These are phyloP conservation scores for Eleutherodactylus coqui DNA, from an alignment of 2,797 vertebrate species.

Conservation along the genomic window DNA sequence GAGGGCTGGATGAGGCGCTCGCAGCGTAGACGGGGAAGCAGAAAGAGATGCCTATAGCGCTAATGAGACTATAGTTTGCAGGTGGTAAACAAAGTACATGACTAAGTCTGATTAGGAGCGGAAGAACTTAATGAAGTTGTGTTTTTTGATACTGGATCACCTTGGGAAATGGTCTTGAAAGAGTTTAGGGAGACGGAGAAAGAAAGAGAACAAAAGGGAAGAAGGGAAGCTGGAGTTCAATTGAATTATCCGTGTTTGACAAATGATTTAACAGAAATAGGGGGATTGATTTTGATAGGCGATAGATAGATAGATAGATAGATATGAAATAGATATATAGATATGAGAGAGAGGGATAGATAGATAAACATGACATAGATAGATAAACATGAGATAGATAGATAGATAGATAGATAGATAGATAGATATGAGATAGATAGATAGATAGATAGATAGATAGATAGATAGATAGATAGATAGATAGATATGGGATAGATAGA, in stretches of 20 bases:
- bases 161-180: not conserved
- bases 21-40: not conserved
- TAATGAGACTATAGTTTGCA: slow-evolving; percentile 37
- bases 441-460: not conserved
- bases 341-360: not conserved
- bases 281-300: not conserved
- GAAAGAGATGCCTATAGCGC: slow-evolving; percentile 18
- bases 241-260: not conserved
- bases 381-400: not conserved
- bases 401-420: not conserved
- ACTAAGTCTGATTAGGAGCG: not conserved
- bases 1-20: not conserved
- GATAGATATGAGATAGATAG: not conserved
- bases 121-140: not conserved
- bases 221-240: not conserved
- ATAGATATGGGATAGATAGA: not conserved
- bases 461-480: not conserved
- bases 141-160: not conserved
- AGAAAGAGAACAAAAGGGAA: not conserved
- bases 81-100: slow-evolving; percentile 11
- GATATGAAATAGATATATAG: not conserved
- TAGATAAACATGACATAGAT: not conserved
- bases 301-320: not conserved
- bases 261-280: not conserved
- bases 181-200: too few relatives aligned